Evolutionary conservation across 1,140 invertebrate species (phyloP).

Genomic region (Drosophila micromelanica): DNA sequence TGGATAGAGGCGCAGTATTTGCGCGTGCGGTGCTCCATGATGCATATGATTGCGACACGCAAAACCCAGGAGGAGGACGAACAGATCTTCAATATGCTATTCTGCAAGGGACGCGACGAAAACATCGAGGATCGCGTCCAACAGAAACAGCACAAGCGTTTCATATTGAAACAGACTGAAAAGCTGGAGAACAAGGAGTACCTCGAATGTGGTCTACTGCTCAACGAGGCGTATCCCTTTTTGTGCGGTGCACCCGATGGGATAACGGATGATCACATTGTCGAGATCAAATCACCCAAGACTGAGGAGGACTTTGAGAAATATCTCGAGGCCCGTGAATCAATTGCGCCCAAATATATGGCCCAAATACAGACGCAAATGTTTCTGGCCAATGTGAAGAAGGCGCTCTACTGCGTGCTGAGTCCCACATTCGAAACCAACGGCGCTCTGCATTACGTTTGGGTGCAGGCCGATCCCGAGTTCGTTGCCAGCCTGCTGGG

Average conservation of each 20-base stretch:
- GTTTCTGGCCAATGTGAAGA: constrained; percentile 81
- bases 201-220: constrained; percentile 72
- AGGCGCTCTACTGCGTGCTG: constrained; percentile 80
- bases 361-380: constrained; percentile 86
- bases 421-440: constrained; percentile 80
- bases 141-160: constrained; percentile 82
- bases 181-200: constrained; percentile 83
- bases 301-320: constrained; percentile 82
- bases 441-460: constrained; percentile 81
- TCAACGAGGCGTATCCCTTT: constrained; percentile 74
- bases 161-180: constrained; percentile 80
- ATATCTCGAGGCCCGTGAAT: constrained; percentile 74
- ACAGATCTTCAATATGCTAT: constrained; percentile 67
- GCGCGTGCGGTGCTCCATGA: constrained; percentile 79
- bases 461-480: constrained; percentile 79
- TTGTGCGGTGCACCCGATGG: constrained; percentile 85
- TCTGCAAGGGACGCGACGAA: constrained; percentile 76
- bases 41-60: constrained; percentile 68
- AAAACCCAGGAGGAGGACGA: constrained; percentile 69
- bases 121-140: constrained; percentile 63
- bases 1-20: constrained; percentile 80
- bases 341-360: constrained; percentile 83
- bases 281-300: constrained; percentile 85
- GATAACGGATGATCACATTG: constrained; percentile 83
- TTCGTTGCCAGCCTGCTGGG: constrained; percentile 64